Evolutionary conservation across 2,797 vertebrate genomes (phyloP).

Genomic region (Spinibarbus caldwelli): DNA sequence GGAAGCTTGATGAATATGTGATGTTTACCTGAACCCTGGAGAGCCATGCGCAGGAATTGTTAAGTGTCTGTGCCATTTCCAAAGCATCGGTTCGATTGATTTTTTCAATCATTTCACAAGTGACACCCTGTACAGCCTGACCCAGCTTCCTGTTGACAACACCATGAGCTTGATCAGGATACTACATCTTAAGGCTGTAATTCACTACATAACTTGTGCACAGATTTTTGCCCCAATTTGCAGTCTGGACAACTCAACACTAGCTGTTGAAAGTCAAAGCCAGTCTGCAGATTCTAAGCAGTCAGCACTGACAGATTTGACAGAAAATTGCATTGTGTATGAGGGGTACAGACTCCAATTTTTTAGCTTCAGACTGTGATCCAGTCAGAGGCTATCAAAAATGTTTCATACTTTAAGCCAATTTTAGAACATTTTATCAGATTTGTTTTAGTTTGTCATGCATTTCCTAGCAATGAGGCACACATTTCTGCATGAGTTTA

Average conservation of each 20-base stretch:
- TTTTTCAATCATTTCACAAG: conserved; percentile 69
- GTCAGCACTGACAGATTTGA: not conserved
- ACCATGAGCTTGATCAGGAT: not conserved
- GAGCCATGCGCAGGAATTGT: conserved; percentile 63
- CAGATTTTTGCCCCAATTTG: not conserved
- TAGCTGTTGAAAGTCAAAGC: not conserved
- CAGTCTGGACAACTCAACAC: not conserved
- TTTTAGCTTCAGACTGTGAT: not conserved
- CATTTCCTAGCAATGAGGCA: not conserved
- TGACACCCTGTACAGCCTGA: conserved; percentile 70
- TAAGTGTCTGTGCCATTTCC: conserved; percentile 61
- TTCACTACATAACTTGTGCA: not conserved
- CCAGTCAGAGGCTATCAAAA: not conserved
- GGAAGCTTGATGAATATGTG: not conserved
- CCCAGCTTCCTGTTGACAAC: conserved; percentile 65
- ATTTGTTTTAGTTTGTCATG: not conserved
- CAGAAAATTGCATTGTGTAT: not conserved
- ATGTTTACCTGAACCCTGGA: conserved; percentile 61
- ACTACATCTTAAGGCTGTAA: not conserved
- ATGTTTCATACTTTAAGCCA: not conserved
- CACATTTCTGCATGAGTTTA: not conserved
- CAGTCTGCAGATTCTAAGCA: not conserved
- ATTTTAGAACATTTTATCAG: not conserved
- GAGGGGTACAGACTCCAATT: not conserved
- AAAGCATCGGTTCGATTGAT: conserved; percentile 48